Base-by-base conservation (phyloP, 2,888 invertebrate species). In the Dendrolimus houi region DNA sequence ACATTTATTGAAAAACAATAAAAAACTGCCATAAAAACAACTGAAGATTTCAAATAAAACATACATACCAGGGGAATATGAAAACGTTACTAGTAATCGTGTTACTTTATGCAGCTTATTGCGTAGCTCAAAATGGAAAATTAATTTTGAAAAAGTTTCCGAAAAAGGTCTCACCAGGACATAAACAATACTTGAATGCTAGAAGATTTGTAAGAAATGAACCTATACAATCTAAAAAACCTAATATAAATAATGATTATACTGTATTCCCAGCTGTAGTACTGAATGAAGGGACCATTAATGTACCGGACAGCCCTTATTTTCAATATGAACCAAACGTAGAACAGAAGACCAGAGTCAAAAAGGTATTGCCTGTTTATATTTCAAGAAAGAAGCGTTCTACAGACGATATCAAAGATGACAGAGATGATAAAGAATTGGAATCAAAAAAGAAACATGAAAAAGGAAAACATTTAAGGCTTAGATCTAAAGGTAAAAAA, bases 191-290 rank as follows among this genome's bases (percentile, higher is more conserved):
- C 54, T 55, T 80, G 17, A 74, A 82, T 41, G 64, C 76, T 2
- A 74, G 72, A 29, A 79, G 75, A 64, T 75, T 71, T 64, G 54
- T 68, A 0, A 77, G 71, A 57, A 7, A 57, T 7, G 60, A 60
- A 10, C 47, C 56, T 1, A 8, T 1, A 2, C 52, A 54, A 52
- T 55, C 12, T 60, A 66, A 55, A 55, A 57, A 57, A 56, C 55
- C 9, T 13, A 14, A 13, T n/a, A 53, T 9, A 13, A 59, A 56
- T 13, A 55, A 52, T 17, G 60, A 60, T 1, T 86, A 83, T 54
- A 85, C 85, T 0, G 79, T 59, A 0, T 87, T 83, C 52, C 74
- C 80, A 14, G 55, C 66, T 0, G 59, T 74, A 1, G 62, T 54
- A 8, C 9, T 41, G 1, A 55, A 55, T 9, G 52, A 63, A 14